Evolutionary conservation across 2,113 vertebrate genomes (phyloP).

Genomic region (Glaucomys volans): DNA sequence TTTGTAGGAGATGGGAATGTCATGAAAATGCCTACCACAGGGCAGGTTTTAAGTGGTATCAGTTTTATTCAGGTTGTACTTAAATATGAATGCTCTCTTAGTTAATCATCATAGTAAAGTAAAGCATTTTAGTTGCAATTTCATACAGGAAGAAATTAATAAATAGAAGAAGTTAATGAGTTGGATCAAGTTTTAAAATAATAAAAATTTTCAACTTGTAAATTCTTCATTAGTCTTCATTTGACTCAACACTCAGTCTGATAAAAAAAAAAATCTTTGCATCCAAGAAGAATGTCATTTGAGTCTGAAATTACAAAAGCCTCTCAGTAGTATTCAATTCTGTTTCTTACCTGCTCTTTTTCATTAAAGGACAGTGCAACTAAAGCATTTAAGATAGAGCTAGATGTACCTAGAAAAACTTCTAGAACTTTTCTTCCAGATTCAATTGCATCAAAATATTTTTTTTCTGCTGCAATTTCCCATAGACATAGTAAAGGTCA

Average conservation of each 20-base stretch:
- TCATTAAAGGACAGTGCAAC: neutral
- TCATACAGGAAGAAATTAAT: conserved; percentile 21
- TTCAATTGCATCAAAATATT: neutral
- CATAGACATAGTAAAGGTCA: neutral
- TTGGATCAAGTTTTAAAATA: neutral
- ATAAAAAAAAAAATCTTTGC: neutral
- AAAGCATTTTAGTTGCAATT: conserved; percentile 19
- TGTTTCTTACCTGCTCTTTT: neutral
- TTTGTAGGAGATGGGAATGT: neutral
- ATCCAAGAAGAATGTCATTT: neutral
- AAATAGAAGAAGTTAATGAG: neutral
- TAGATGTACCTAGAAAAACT: neutral
- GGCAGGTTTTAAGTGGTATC: neutral
- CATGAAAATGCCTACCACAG: neutral
- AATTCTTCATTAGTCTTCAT: conserved; percentile 10
- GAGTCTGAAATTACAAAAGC: neutral
- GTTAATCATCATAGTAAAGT: conserved; percentile 15
- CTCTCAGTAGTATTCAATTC: neutral
- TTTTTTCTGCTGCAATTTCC: conserved; percentile 16
- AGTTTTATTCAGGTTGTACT: neutral
- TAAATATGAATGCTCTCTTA: conserved; percentile 4
- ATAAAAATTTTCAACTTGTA: conserved; percentile 26
- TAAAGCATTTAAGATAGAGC: neutral
- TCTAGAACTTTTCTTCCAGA: neutral
- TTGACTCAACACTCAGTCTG: neutral